Evolutionary conservation across 2,888 invertebrate species (phyloP).

Genomic region (Cerastis rubricosa): DNA sequence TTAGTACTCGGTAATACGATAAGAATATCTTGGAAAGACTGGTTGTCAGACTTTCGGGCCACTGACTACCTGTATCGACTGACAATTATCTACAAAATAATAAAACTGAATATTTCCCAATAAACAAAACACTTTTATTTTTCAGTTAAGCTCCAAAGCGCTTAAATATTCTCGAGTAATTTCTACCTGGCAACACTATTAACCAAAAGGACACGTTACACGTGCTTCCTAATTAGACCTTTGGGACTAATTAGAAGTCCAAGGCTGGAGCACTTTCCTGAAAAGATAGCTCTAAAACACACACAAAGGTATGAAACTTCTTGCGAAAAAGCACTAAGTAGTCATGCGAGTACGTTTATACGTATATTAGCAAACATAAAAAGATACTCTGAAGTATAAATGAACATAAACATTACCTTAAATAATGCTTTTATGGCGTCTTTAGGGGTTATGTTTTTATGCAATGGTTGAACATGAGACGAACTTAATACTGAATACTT

Average conservation of each 20-base stretch:
- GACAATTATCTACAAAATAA: background rate
- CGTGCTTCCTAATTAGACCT: slow-evolving; percentile 55
- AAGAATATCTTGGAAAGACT: too few relatives aligned
- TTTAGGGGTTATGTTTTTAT: slow-evolving; percentile 25
- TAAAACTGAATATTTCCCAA: background rate
- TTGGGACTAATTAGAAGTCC: slow-evolving; percentile 52
- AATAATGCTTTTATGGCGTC: slow-evolving; percentile 29
- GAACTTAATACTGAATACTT: background rate
- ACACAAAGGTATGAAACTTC: background rate
- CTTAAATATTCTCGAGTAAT: slow-evolving; percentile 24
- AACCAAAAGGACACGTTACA: slow-evolving; percentile 42
- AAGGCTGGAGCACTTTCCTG: slow-evolving; percentile 25
- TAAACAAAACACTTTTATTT: background rate
- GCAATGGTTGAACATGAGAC: slow-evolving; percentile 18
- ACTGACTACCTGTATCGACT: too few relatives aligned
- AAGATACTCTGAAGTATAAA: slow-evolving; percentile 26
- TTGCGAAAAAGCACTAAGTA: slow-evolving; percentile 18
- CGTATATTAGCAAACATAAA: slow-evolving; percentile 33
- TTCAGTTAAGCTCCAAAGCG: background rate
- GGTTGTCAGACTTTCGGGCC: too few relatives aligned
- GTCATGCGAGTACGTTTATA: slow-evolving; percentile 12
- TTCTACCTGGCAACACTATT: slow-evolving; percentile 36
- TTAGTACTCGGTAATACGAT: too few relatives aligned
- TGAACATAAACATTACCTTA: slow-evolving; percentile 39
- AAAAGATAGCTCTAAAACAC: slow-evolving; percentile 18